Conservation (phyloP, 1,140 invertebrate species). For the Cydia pomonella region DNA sequence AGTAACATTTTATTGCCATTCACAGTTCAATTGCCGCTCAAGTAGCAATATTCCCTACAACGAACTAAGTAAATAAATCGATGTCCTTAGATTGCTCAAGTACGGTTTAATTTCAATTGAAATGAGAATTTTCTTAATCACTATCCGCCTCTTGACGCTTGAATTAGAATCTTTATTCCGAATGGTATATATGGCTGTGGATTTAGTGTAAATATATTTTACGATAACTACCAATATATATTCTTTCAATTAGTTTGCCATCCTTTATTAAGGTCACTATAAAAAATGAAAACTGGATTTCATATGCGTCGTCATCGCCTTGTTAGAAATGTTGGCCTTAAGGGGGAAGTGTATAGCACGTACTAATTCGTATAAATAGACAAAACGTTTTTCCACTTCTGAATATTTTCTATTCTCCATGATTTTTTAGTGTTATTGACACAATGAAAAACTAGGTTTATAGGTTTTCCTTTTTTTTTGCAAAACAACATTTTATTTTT, state of each 20-base stretch:
- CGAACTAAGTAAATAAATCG: slow-evolving; percentile 29
- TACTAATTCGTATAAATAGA: no score
- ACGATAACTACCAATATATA: not conserved
- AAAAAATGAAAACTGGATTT: not conserved
- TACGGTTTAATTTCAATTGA: slow-evolving; percentile 40
- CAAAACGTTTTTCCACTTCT: no score
- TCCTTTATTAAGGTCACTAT: not conserved
- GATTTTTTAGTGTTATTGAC: no score
- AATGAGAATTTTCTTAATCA: slow-evolving; percentile 40
- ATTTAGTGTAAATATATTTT: not conserved
- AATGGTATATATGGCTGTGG: not conserved
- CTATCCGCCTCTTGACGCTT: not conserved
- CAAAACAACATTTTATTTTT: no score
- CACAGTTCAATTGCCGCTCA: not conserved
- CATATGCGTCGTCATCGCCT: not conserved
- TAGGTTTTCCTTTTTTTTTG: no score
- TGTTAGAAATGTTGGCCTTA: no score
- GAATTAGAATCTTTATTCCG: not conserved
- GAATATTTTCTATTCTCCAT: no score
- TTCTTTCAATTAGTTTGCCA: not conserved
- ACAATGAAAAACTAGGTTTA: no score
- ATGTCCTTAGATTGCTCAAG: slow-evolving; percentile 33
- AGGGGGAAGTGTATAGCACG: no score
- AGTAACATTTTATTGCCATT: not conserved
- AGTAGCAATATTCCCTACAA: slow-evolving; percentile 15